Evolutionary conservation across 2,797 vertebrate species (phyloP).

Genomic region (Agapornis canus): DNA sequence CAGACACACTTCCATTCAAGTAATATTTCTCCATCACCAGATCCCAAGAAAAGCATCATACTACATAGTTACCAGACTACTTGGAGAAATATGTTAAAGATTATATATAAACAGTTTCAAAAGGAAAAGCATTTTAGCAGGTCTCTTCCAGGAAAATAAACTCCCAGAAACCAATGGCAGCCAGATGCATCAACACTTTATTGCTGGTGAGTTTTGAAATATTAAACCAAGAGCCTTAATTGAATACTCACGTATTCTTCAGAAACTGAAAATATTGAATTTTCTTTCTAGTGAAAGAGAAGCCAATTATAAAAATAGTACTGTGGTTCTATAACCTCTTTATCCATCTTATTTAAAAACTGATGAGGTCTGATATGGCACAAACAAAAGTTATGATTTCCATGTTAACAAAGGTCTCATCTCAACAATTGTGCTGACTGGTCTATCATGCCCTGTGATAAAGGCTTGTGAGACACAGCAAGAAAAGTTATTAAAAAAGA

Average conservation of each 20-base stretch:
- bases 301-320: neutral
- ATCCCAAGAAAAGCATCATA: neutral
- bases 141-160: fast-evolving
- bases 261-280: neutral
- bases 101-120: neutral
- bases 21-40: neutral
- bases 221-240: neutral
- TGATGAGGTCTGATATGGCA: neutral
- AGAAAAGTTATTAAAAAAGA: neutral
- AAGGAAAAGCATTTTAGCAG: neutral
- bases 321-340: neutral
- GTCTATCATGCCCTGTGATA: neutral
- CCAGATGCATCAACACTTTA: neutral
- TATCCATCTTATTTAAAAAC: neutral
- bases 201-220: neutral
- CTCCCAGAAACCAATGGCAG: neutral
- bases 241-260: neutral
- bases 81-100: neutral
- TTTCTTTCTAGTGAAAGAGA: neutral
- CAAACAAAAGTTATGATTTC: neutral
- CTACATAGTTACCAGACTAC: neutral
- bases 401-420: neutral
- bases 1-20: neutral
- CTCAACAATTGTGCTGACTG: neutral
- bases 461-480: neutral